Base-by-base conservation (phyloP, 2,113 vertebrate genomes). In the Scartelaos histophorus region DNA sequence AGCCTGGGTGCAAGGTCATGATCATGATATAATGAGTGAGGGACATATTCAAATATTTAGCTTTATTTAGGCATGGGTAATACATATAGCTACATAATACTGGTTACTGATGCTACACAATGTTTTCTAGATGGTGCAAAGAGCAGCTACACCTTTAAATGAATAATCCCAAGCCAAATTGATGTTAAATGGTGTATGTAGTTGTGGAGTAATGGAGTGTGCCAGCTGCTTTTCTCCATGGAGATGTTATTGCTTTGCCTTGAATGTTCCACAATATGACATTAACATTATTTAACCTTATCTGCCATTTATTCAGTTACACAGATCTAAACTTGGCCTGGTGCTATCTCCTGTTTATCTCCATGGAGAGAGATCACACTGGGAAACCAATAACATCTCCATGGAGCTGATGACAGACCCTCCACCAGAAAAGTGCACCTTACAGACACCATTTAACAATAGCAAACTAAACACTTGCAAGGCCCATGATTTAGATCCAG, bases 1-100 rank as follows among this genome's bases (percentile, higher is more conserved):
- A 58, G 62, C 24, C 57, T 71, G 9, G 56, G 11, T 69, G 64
- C 70, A 24, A 45, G 29, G 13, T 13, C 75, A 24, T 53, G 22
- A 25, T 9, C 16, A 25, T 38, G 5, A 49, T 56, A 38, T 11
- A 19, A 38, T 38, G 16, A 19, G 29, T 38, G 13, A 57, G 21
- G 3, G 21, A 57, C 7, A 35, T 19, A 61, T 16, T 4, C 9
- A 19, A 19, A n/a, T 35, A n/a, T 35, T 35, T 3, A 35, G 24
- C 15, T 34, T 61, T 29, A 15, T 16, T 7, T 5, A 21, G 21
- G 10, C 19, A 3, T 22, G 47, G 16, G 15, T 19, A 17, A 51
- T 16, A 51, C 6, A 7, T 51, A 51, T 19, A 51, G 5, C 3
- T 17, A 0, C 2, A 16, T 53, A 53, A 7, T 19, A n/a, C 4